Evolutionary conservation across 1,140 invertebrate genomes (phyloP), one percentile per base, ranked within the genome.

Genomic region (Tribolium madens): DNA sequence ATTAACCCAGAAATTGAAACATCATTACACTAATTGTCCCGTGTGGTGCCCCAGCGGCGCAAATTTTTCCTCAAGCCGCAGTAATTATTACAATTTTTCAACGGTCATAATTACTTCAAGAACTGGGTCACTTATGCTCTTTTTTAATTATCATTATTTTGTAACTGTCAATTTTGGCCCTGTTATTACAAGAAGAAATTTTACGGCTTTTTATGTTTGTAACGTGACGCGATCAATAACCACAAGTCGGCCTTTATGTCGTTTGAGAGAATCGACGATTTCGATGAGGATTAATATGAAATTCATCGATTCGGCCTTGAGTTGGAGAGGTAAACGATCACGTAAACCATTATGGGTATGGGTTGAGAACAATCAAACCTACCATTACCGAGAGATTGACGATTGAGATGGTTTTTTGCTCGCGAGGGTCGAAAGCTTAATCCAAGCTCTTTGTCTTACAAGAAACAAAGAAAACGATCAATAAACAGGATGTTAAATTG

Each of bases 261-360:
- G 9, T 50, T 50, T 50, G 15, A 50, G 15, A 50, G 48, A 50
- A 64, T 64, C 14, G 10, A n/a, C 12, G 26, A 12, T 18, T 31
- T 12, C 21, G 12, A 12, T 13, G 3, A 42, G 14, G 31, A 64
- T 64, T 64, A 64, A 64, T 64, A 64, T 64, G 12, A 64, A 64
- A 64, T 64, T 64, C 57, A 64, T 64, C 21, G 57, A 64, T 31
- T 12, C 57, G 31, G 57, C 57, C 57, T 64, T 64, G 57, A 33
- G 13, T 36, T 13, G 21, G 31, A 12, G n/a, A 33, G 57, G 31
- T 64, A 64, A 64, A 64, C 57, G 57, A 64, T 64, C 57, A 64
- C 57, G 57, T 64, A 64, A 33, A 21, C 57, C 57, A 64, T 64
- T 64, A 64, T 18, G 52, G 15, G 15, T 26, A 57, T 33, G 57